Conservation (phyloP, 2,888 invertebrate species). For the Ligdia adustata region DNA sequence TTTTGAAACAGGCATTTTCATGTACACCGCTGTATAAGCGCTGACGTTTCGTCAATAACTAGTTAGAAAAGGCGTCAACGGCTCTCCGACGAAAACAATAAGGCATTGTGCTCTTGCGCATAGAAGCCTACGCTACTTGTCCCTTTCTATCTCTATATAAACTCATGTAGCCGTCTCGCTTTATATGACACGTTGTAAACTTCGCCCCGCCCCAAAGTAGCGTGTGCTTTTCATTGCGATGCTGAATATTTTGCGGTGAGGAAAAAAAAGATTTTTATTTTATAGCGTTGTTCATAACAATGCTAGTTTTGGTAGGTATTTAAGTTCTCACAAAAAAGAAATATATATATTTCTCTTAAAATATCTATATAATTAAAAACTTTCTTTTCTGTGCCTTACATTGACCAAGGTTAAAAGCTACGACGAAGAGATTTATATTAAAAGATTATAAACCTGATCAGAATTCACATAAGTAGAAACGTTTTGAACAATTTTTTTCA, state of each 20-base stretch:
- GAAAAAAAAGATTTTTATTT: not conserved
- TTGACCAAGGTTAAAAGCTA: no score
- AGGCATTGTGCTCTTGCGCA: constrained; percentile 56
- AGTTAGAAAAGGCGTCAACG: constrained; percentile 54
- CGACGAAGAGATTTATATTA: no score
- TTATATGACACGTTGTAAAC: constrained; percentile 66
- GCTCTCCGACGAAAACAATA: constrained; percentile 55
- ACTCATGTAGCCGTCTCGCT: constrained; percentile 47
- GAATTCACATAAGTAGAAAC: no score
- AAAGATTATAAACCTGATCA: no score
- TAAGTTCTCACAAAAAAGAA: not conserved
- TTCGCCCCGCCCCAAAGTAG: constrained; percentile 56
- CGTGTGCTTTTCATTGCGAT: constrained; percentile 6
- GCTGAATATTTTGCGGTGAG: constrained; percentile 15
- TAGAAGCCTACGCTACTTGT: constrained; percentile 38
- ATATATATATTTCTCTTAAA: no score
- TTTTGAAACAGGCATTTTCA: no score
- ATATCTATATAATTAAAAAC: not conserved
- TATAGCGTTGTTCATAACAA: not conserved
- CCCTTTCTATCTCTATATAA: constrained; percentile 40
- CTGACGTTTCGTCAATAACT: constrained; percentile 45
- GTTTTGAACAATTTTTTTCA: no score
- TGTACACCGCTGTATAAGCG: not conserved
- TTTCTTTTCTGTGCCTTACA: not conserved
- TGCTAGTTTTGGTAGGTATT: not conserved